Conservation (phyloP, 2,797 vertebrate genomes). For the Neomorphus geoffroyi region DNA sequence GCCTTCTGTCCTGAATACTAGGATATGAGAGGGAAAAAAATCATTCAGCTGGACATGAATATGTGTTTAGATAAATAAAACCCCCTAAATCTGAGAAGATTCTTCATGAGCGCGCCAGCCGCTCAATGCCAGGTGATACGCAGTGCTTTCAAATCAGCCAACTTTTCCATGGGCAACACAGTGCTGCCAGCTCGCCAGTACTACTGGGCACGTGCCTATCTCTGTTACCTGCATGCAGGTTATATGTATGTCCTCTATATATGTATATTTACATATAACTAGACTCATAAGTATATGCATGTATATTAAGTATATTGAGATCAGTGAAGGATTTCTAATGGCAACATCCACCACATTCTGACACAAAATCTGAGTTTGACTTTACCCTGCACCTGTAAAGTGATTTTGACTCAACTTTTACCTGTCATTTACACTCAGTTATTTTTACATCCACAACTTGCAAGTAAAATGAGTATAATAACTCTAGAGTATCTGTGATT, state of each 20-base stretch:
- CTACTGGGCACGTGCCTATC: rapidly evolving
- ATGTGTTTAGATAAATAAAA: not conserved
- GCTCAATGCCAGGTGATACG: not conserved
- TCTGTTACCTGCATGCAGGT: not conserved
- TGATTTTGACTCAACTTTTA: not conserved
- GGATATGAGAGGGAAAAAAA: not conserved
- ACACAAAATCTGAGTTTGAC: not conserved
- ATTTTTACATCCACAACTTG: not conserved
- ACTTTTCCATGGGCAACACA: not conserved
- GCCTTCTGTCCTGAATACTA: not conserved
- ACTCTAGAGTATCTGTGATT: not conserved
- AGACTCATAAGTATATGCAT: not conserved
- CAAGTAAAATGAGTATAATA: not conserved
- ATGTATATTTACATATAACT: not conserved
- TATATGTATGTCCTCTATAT: too few species aligned
- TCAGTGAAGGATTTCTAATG: not conserved
- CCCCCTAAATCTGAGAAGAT: not conserved
- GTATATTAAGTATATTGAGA: not conserved
- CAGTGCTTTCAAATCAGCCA: not conserved
- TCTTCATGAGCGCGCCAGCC: rapidly evolving
- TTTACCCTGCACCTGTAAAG: not conserved
- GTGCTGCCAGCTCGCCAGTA: not conserved
- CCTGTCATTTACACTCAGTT: not conserved
- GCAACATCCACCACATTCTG: not conserved
- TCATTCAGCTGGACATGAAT: not conserved